Base-by-base conservation (phyloP, 1,140 invertebrate species). In the Caenorhabditis remanei region DNA sequence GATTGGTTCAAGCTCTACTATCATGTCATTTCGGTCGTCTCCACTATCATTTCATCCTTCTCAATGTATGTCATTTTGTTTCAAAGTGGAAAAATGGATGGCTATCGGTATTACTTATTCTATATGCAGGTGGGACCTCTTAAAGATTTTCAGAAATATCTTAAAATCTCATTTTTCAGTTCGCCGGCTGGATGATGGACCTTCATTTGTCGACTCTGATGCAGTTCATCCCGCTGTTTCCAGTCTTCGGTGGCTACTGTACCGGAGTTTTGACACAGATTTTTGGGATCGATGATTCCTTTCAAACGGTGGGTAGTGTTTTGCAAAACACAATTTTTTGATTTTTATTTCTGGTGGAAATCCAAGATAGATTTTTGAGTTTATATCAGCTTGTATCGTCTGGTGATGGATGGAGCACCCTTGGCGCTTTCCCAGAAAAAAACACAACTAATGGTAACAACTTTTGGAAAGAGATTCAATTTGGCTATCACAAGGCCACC, bases 1-100 rank as follows among this genome's bases (percentile, higher is more conserved):
- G 71, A 79, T 53, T 50, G 43, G 71, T 50, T 79, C 19, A 79
- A 79, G 7, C 5, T 79, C 6, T 79, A 79, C n/a, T 79, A 79
- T 50, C 71, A 48, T 11, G 71, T n/a, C 4, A 79, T 79, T 11
- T 79, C 71, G 4, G 46, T 79, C 6, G 71, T 79, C 19, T 79
- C 71, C 5, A 79, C 71, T 24, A 24, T 79, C 8, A 50, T 79
- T 24, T 79, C 71, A 32, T 79, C 53, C 24, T 79, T 79, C 46
- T 48, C 71, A 79, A 50, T 79, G 71, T 79, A 79, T 24, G 40
- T 79, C 43, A 79, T 79, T 50, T 16, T 79, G 46, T 79, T 79
- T 50, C 71, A 79, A 79, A 79, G 71, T 79, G 71, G 71, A 53
- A 79, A 79, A 79, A 79, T 79, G 71, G 71, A 79, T 50, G 71